phyloP scores from a whole-genome alignment of 2,888 invertebrate species.

The Drosophila kuntzei region DNA sequence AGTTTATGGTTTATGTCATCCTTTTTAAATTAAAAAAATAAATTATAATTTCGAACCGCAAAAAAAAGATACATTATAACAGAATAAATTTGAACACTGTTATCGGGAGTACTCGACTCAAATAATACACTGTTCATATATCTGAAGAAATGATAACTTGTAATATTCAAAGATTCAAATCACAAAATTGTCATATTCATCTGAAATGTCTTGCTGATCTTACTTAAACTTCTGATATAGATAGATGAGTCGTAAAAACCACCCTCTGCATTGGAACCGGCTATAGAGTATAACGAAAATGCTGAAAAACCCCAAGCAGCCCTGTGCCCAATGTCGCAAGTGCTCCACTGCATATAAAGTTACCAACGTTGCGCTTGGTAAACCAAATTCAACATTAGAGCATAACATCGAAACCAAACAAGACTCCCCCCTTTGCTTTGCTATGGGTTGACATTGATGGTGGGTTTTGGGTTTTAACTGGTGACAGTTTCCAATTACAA shows the following conservation, averaged over 20 bases:
- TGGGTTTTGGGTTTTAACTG: conserved; percentile 57
- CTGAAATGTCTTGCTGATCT: neutral
- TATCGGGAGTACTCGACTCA: neutral
- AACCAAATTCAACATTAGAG: conserved; percentile 36
- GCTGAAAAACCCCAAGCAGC: conserved; percentile 38
- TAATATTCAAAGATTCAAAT: neutral
- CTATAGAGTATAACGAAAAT: conserved; percentile 5
- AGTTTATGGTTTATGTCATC: neutral
- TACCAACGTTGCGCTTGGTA: conserved; percentile 62
- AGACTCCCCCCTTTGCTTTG: conserved; percentile 24
- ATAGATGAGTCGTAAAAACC: neutral
- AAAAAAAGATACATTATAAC: neutral
- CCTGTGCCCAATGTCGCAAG: conserved; percentile 74
- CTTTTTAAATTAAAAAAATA: neutral
- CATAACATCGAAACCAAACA: conserved; percentile 29
- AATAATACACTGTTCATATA: neutral
- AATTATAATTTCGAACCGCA: neutral
- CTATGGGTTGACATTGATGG: conserved; percentile 63
- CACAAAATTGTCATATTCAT: no score
- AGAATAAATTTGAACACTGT: neutral
- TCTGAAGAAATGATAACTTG: neutral
- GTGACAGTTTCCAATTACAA: conserved; percentile 40
- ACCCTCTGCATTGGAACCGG: neutral
- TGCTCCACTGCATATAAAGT: conserved; percentile 55
- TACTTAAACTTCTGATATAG: neutral